Conservation (phyloP, 1,140 invertebrate species). For the Medauroidea extradentata region DNA sequence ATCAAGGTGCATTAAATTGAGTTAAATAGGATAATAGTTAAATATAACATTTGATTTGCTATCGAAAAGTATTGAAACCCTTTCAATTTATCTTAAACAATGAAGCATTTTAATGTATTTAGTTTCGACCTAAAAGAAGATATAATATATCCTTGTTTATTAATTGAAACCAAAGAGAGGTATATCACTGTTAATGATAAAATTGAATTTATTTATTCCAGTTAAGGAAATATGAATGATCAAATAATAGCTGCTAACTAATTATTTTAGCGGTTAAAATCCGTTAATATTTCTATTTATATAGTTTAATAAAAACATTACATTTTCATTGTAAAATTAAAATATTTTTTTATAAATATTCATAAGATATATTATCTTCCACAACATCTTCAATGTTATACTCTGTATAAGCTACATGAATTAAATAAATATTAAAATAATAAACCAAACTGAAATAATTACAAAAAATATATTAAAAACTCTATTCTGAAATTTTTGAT, state of each 20-base stretch:
- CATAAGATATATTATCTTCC: slow-evolving; percentile 37
- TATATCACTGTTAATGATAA: slow-evolving; percentile 53
- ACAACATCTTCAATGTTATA: slow-evolving; percentile 55
- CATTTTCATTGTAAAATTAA: slow-evolving; percentile 55
- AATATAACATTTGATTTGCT: slow-evolving; percentile 59
- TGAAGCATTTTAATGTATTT: slow-evolving; percentile 51
- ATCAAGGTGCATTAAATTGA: slow-evolving; percentile 56
- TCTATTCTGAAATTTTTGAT: slow-evolving; percentile 39
- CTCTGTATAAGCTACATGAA: slow-evolving; percentile 57
- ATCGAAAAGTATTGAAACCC: slow-evolving; percentile 51
- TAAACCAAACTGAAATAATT: too few species aligned
- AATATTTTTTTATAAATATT: slow-evolving; percentile 30
- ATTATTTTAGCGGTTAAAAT: slow-evolving; percentile 43
- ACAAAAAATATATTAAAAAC: slow-evolving; percentile 44
- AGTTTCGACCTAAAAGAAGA: slow-evolving; percentile 54
- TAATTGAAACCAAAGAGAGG: slow-evolving; percentile 55
- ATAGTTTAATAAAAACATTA: slow-evolving; percentile 54
- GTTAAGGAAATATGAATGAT: slow-evolving; percentile 44
- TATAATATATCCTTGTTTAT: slow-evolving; percentile 47
- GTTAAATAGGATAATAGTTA: slow-evolving; percentile 53
- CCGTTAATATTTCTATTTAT: slow-evolving; percentile 49
- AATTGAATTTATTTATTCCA: slow-evolving; percentile 44
- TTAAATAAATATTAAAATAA: slow-evolving; percentile 22
- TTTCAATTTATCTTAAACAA: slow-evolving; percentile 49
- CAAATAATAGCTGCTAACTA: slow-evolving; percentile 35